These are phyloP conservation scores for Capreolus pygargus DNA, from an alignment of 2,113 vertebrate genomes.

Conservation along the genomic window DNA sequence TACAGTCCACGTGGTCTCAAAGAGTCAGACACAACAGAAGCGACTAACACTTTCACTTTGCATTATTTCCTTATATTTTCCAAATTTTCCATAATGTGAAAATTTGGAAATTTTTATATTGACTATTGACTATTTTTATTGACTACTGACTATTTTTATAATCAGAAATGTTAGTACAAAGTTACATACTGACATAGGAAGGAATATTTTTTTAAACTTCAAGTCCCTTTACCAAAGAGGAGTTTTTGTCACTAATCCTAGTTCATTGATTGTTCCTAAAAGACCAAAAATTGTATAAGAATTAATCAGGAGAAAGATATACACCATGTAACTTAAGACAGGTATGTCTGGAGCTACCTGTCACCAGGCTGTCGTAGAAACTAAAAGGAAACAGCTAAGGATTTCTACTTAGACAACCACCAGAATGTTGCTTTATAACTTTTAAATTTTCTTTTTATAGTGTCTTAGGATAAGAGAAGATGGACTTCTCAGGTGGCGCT, in stretches of 20 bases:
- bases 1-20: neutral
- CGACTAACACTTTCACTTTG: neutral
- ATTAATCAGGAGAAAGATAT: conserved; percentile 39
- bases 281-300: conserved; percentile 15
- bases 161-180: neutral
- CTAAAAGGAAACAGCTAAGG: neutral
- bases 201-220: neutral
- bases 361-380: conserved; percentile 26
- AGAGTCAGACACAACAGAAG: neutral
- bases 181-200: neutral
- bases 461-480: neutral
- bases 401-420: neutral
- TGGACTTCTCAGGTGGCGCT: rapidly evolving
- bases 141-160: neutral
- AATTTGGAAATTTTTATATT: neutral
- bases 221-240: neutral
- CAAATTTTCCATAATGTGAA: neutral
- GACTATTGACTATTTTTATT: neutral
- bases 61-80: neutral
- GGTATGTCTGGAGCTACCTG: neutral
- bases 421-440: neutral
- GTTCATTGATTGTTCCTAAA: conserved; percentile 6
- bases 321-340: neutral
- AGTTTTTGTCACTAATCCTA: neutral
- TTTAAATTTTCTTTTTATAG: neutral